Evolutionary conservation across 2,113 vertebrate species (phyloP).

Genomic region (Coracopsis vasa): DNA sequence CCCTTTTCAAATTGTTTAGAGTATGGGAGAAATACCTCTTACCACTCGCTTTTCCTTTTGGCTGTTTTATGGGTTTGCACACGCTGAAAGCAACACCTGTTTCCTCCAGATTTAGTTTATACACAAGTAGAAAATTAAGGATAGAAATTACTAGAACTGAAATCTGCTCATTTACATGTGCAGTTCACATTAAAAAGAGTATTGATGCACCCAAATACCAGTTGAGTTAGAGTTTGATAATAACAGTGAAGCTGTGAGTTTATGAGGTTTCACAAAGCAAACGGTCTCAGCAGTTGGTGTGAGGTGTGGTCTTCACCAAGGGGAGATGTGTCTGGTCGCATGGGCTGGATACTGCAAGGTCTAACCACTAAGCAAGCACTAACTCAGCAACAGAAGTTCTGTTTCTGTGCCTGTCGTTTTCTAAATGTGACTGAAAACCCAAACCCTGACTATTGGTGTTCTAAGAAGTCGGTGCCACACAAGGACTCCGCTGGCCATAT

Average conservation of each 20-base stretch:
- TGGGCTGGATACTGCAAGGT: not conserved
- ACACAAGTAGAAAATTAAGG: not conserved
- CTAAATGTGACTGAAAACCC: not conserved
- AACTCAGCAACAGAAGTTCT: not conserved
- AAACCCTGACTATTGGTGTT: not conserved
- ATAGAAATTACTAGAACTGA: not conserved
- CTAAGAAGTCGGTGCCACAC: not conserved
- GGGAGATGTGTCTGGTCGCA: not conserved
- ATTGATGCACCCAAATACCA: not conserved
- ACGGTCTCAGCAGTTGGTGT: not conserved
- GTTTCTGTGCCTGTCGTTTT: not conserved
- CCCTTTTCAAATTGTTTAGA: not conserved
- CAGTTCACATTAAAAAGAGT: not conserved
- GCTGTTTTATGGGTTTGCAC: not conserved
- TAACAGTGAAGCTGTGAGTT: not conserved
- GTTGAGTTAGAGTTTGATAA: not conserved
- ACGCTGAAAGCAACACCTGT: not conserved
- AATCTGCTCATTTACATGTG: not conserved
- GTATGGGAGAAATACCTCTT: not conserved
- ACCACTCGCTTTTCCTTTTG: not conserved
- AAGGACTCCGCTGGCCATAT: not conserved
- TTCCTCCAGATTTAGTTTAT: not conserved
- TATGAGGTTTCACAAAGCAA: not conserved
- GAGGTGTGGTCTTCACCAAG: fast-evolving
- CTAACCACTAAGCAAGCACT: not conserved